Percentiles rank a stretch among this genome's conserved stretches.
These are phyloP conservation scores for Antennarius striatus DNA, from an alignment of 2,113 vertebrate genomes.

Conservation along the genomic window DNA sequence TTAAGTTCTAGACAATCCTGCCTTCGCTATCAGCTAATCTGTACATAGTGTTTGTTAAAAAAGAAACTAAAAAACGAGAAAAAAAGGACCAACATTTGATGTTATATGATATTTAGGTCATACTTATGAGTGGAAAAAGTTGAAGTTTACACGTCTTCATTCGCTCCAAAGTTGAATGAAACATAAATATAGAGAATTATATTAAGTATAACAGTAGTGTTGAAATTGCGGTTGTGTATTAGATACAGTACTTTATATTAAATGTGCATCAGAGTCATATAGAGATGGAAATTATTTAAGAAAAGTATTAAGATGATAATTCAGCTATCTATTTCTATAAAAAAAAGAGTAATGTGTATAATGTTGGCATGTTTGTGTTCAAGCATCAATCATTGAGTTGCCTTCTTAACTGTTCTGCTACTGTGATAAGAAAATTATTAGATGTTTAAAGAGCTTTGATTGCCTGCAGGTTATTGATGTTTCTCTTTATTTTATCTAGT, in stretches of 20 bases:
- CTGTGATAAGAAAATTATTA: conserved; percentile 76
- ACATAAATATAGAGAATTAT: conserved; percentile 70
- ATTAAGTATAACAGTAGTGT: conserved; percentile 77
- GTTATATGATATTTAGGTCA: conserved; percentile 63
- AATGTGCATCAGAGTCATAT: conserved; percentile 83
- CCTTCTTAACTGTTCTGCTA: conserved; percentile 81
- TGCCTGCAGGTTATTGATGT: conserved; percentile 78
- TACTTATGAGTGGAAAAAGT: conserved; percentile 52
- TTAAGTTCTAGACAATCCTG: conserved; percentile 77
- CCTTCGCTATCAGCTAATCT: conserved; percentile 68
- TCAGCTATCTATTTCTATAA: conserved; percentile 86
- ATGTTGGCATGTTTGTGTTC: conserved; percentile 85
- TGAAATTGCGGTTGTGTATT: conserved; percentile 79
- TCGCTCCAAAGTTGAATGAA: conserved; percentile 69
- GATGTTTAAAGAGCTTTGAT: conserved; percentile 78
- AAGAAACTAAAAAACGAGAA: conserved; percentile 13
- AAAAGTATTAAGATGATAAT: conserved; percentile 79
- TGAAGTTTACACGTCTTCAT: conserved; percentile 61
- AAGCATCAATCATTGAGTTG: conserved; percentile 82
- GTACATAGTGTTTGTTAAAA: conserved; percentile 69
- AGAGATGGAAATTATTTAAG: conserved; percentile 84
- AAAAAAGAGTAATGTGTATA: conserved; percentile 78
- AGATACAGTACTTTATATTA: conserved; percentile 85
- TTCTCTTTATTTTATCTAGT: conserved; percentile 68
- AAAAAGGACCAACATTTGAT: conserved; percentile 58